These are phyloP conservation scores for Adrianichthys oophorus DNA, from an alignment of 2,797 vertebrate genomes.

Conservation along the genomic window DNA sequence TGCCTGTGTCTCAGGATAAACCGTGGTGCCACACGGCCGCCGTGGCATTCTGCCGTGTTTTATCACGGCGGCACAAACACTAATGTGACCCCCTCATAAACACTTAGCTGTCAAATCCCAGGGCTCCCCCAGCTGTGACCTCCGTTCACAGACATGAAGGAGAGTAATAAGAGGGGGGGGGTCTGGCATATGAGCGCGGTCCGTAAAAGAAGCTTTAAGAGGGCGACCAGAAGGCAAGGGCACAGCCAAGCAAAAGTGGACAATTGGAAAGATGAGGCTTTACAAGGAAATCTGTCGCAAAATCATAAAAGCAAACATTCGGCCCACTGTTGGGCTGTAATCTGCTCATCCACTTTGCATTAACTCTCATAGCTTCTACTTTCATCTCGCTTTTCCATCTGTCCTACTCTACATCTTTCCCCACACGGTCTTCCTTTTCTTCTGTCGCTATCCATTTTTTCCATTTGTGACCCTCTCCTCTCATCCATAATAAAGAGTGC, in stretches of 20 bases:
- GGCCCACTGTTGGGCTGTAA: no score
- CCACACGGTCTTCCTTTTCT: neutral
- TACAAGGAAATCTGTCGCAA: no score
- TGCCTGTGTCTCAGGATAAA: conserved; percentile 56
- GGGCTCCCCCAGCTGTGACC: conserved; percentile 81
- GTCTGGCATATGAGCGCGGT: no score
- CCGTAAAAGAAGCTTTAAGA: no score
- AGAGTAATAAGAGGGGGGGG: conserved; percentile 4
- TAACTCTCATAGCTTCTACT: conserved; percentile 14
- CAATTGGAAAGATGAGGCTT: no score
- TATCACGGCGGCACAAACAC: conserved; percentile 31
- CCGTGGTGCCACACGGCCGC: conserved; percentile 50
- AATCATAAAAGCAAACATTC: no score
- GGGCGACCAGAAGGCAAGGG: no score
- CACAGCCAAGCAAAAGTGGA: no score
- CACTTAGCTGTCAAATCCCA: conserved; percentile 80
- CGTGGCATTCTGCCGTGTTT: conserved; percentile 51
- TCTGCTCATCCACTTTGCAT: conserved; percentile 9
- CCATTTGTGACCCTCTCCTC: conserved; percentile 18
- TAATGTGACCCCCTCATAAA: conserved; percentile 41
- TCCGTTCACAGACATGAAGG: conserved; percentile 68
- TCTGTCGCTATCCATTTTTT: conserved; percentile 10
- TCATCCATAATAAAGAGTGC: conserved; percentile 66
- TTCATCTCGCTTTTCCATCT: conserved; percentile 8
- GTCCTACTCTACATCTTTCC: conserved; percentile 4